Evolutionary conservation across 2,113 vertebrate species (phyloP), one percentile per base, ranked within the genome.

Genomic region (Lota lota): DNA sequence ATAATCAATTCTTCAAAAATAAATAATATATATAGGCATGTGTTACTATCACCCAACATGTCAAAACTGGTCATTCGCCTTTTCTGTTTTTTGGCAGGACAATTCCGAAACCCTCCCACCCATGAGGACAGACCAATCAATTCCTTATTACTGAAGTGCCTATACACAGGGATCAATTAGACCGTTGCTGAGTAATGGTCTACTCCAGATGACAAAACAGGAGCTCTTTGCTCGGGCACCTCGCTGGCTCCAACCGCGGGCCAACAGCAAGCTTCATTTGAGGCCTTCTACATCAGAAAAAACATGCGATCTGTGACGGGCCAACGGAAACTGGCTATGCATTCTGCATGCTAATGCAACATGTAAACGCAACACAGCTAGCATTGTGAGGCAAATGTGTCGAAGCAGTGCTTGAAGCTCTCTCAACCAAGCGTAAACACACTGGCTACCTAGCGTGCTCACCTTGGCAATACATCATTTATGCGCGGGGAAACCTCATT

Each of bases 141-240:
- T 91, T 86, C 76, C 78, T 84, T 85, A 88, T 91, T 90, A 90
- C 81, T 73, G 78, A 84, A 85, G 77, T 86, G 83, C 72, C 81
- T 75, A 83, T 74, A 85, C 86, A 87, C 84, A 74, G 63, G 59
- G 73, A 89, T 89, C 87, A 89, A 88, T 92, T 84, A 77, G 68
- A 72, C 66, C 73, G 75, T 81, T 85, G 87, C 80, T 89, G 88
- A 89, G 85, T 91, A 87, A 89, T 87, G 83, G 72, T 86, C 75
- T 77, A 83, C 77, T 19, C 57, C 28, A 85, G 78, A 86, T 83
- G 79, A 82, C 65, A 73, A 53, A 40, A 22, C 22, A 33, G 54
- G 57, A 19, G 18, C 53, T 74, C 61, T 63, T 63, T 14, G 61
- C 18, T 22, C 14, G 22, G 22, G 3, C 4, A 22, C 2, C 3